These are phyloP conservation scores for Cephus spinipes DNA, from an alignment of 2,888 invertebrate species.

Conservation along the genomic window DNA sequence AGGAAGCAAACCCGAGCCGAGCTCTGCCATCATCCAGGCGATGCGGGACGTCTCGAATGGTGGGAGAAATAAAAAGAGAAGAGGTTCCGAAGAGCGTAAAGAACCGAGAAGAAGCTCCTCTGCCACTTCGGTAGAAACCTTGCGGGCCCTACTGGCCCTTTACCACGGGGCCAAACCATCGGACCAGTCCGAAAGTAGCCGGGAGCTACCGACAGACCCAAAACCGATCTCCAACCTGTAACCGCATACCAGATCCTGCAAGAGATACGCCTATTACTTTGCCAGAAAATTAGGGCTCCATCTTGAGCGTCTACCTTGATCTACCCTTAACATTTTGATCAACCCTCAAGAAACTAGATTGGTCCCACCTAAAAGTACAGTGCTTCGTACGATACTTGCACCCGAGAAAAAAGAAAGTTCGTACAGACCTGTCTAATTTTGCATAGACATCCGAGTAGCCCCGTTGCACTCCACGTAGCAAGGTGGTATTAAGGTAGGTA, in stretches of 20 bases:
- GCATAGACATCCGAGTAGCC: not conserved
- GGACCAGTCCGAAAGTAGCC: constrained; percentile 15
- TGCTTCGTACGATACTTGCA: too few relatives aligned
- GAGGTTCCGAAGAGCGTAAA: constrained; percentile 1
- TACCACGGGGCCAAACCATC: not conserved
- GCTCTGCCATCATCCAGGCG: constrained; percentile 23
- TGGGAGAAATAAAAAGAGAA: constrained; percentile 13
- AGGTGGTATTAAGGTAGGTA: not conserved
- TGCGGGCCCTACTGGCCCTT: constrained; percentile 7
- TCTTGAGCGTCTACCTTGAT: not conserved
- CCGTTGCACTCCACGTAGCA: not conserved
- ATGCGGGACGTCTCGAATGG: constrained; percentile 30
- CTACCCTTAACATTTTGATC: not conserved
- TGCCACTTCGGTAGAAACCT: constrained; percentile 8
- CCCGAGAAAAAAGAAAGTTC: not conserved
- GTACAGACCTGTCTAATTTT: not conserved
- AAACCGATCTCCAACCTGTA: not conserved
- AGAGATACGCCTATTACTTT: not conserved
- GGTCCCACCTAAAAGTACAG: too few relatives aligned
- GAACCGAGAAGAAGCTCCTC: constrained; percentile 21
- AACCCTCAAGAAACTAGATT: too few relatives aligned
- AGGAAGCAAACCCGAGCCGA: constrained; percentile 43
- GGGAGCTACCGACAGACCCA: constrained; percentile 16
- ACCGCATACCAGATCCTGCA: constrained; percentile 33
- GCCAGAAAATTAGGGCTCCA: not conserved